Evolutionary conservation across 2,113 vertebrate species (phyloP).

Genomic region (Noturus placidus): DNA sequence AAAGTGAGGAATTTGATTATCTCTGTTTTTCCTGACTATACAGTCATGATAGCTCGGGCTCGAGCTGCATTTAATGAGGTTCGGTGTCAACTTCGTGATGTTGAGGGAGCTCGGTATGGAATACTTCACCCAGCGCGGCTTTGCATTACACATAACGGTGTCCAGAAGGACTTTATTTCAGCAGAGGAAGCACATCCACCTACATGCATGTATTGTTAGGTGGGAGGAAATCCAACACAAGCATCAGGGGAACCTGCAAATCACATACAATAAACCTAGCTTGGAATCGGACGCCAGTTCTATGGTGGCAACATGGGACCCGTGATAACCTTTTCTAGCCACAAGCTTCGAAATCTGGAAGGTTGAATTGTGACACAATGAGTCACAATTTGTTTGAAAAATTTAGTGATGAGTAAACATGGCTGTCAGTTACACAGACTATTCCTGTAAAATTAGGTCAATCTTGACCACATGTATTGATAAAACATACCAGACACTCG

Average conservation of each 20-base stretch:
- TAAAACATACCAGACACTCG: background rate
- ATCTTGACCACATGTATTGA: background rate
- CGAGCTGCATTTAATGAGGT: too few species aligned
- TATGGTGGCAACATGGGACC: background rate
- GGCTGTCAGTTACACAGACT: background rate
- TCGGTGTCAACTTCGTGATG: too few species aligned
- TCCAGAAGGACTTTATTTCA: too few species aligned
- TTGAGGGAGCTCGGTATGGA: too few species aligned
- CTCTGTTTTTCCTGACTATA: too few species aligned
- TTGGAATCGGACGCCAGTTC: background rate
- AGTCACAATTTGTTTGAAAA: background rate
- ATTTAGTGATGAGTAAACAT: background rate
- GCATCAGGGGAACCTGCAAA: background rate
- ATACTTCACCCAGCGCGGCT: too few species aligned
- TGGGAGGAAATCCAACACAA: background rate
- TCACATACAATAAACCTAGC: background rate
- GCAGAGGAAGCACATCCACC: too few species aligned
- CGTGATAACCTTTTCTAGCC: background rate
- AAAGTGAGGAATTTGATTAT: too few species aligned
- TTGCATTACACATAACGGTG: too few species aligned
- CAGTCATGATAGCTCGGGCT: too few species aligned
- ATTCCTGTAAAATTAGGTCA: background rate
- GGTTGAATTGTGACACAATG: background rate
- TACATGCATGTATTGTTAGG: too few species aligned
- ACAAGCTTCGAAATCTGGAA: background rate